Evolutionary conservation across 2,888 invertebrate genomes (phyloP).

Genomic region (Deilephila elpenor): DNA sequence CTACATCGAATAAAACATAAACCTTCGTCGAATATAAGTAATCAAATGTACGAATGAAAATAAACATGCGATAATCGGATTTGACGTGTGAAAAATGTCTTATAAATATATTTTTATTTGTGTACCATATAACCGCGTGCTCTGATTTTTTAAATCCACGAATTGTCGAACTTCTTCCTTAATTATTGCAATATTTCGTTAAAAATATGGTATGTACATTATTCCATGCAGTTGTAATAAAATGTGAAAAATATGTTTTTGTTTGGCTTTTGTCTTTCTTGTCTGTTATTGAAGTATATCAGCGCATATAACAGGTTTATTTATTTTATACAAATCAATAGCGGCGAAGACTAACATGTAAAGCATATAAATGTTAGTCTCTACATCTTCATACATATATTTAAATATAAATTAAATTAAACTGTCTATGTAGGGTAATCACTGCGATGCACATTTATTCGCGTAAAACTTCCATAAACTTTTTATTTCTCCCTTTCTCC

Average conservation of each 20-base stretch:
- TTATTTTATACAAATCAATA: neutral
- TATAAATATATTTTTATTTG: neutral
- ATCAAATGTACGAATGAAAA: neutral
- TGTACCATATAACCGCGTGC: too few species aligned
- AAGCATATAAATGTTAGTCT: neutral
- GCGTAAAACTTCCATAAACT: neutral
- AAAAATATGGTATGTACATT: neutral
- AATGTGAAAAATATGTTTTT: conserved; percentile 3
- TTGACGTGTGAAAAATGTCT: neutral
- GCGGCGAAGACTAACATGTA: neutral
- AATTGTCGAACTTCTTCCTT: too few species aligned
- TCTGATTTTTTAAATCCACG: too few species aligned
- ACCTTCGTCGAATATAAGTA: conserved; percentile 1
- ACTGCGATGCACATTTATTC: neutral
- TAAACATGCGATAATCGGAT: neutral
- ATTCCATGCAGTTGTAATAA: conserved; percentile 5
- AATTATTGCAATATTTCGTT: too few species aligned
- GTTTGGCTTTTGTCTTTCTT: neutral
- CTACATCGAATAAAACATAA: neutral
- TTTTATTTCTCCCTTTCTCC: neutral
- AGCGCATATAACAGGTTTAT: neutral
- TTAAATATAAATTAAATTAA: neutral
- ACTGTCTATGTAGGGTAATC: neutral
- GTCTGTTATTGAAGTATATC: neutral
- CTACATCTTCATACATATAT: conserved; percentile 3